These are phyloP conservation scores for Sander lucioperca DNA, from an alignment of 2,113 vertebrate genomes.

Conservation along the genomic window DNA sequence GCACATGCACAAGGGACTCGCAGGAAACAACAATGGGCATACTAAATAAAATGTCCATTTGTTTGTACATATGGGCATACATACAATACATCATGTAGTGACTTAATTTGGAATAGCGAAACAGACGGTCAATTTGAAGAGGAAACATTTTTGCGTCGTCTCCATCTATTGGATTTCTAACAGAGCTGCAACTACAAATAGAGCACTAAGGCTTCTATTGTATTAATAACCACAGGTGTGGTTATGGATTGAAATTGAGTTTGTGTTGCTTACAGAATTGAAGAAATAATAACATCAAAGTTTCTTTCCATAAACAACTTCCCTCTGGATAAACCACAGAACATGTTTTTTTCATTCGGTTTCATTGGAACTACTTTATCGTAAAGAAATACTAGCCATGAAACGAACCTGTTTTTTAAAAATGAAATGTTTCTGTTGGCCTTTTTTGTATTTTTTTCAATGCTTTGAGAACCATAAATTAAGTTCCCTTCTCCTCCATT, in stretches of 20 bases:
- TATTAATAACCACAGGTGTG: neutral
- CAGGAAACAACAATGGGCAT: neutral
- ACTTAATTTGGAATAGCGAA: neutral
- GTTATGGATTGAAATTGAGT: neutral
- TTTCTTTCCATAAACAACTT: constrained; percentile 1
- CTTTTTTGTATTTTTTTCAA: neutral
- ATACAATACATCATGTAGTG: neutral
- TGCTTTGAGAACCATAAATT: neutral
- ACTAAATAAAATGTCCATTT: neutral
- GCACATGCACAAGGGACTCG: neutral
- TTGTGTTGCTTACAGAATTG: neutral
- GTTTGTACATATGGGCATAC: neutral
- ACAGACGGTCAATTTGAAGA: neutral
- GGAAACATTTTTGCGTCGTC: constrained; percentile 5
- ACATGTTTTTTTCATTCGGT: neutral
- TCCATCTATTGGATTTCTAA: constrained; percentile 2
- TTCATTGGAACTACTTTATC: neutral
- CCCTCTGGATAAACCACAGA: neutral
- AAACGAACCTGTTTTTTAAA: neutral
- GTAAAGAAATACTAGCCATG: neutral
- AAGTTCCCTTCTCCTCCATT: too few relatives aligned
- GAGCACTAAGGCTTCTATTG: neutral
- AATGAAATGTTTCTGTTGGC: neutral
- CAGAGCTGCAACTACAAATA: neutral
- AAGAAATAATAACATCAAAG: neutral